Percentiles rank a stretch among this genome's conserved stretches.
Evolutionary conservation across 1,140 invertebrate genomes (phyloP).

Genomic region (Aphelenchoides avenae): DNA sequence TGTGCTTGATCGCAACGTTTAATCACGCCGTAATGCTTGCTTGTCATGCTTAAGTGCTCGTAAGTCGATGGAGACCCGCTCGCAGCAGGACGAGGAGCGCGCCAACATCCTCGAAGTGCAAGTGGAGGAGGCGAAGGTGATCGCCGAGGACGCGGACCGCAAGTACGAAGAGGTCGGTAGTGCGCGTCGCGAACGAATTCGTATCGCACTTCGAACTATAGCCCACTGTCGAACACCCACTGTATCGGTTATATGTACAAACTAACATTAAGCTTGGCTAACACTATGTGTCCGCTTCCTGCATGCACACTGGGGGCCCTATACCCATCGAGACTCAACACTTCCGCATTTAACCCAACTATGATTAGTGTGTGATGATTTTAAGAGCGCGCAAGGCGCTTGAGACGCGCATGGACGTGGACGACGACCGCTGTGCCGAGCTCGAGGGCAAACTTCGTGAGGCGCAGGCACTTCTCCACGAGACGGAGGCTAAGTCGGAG

Average conservation of each 20-base stretch:
- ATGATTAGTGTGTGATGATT: slow-evolving; percentile 8
- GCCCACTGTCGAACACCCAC: no score
- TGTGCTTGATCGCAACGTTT: slow-evolving; percentile 5
- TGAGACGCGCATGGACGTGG: slow-evolving; percentile 54
- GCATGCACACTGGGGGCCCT: no score
- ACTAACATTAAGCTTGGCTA: no score
- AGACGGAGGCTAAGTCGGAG: slow-evolving; percentile 58
- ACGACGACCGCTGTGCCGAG: slow-evolving; percentile 59
- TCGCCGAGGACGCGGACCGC: slow-evolving; percentile 96
- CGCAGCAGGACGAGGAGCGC: slow-evolving; percentile 96
- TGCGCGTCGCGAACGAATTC: no score
- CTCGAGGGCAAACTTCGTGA: slow-evolving; percentile 59
- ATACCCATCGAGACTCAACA: no score
- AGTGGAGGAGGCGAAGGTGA: slow-evolving; percentile 89
- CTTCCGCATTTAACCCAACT: no score
- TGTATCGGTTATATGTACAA: no score
- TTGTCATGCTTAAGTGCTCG: slow-evolving; percentile 73
- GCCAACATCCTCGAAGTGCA: slow-evolving; percentile 87
- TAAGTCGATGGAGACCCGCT: slow-evolving; percentile 95
- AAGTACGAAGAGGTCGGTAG: slow-evolving; percentile 92
- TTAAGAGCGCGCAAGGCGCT: slow-evolving; percentile 59
- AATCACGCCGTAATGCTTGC: no score
- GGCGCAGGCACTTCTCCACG: slow-evolving; percentile 55
- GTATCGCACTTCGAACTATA: no score
- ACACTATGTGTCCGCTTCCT: no score